Evolutionary conservation across 2,888 invertebrate genomes (phyloP), one percentile per base, ranked within the genome.

Genomic region (Sabellastarte sp.): DNA sequence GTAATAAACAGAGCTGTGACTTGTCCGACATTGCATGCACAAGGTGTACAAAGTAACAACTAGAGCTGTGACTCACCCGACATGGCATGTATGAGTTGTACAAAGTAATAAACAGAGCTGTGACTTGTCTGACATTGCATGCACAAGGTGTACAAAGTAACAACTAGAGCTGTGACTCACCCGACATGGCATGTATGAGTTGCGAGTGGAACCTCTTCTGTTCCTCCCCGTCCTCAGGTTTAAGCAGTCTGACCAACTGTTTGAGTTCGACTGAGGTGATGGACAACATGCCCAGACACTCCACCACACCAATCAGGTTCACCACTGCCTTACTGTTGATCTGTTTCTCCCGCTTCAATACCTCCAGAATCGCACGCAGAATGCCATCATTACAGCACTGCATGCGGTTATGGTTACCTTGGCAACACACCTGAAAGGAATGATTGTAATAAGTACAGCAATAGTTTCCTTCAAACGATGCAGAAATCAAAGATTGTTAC

Each of bases 231-330:
- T 83, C 80, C 63, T 82, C 80, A 32, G 77, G 63, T 66, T 84
- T 77, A 52, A 86, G 75, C 24, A 87, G 76, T 57, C 82, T 78
- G 68, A 88, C 86, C 59, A 88, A 80, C 65, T 86, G 84, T 75
- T 88, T 88, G n/a, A 89, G 81, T 76, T 89, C 88, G 55, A 82
- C 80, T 1, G 88, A 85, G 32, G 85, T 85, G 64, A 89, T 86
- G 63, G 88, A 88, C 65, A 87, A 82, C 63, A 86, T 86, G 20
- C 87, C 87, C 5, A 89, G 80, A 63, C 84, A 84, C 77, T 88
- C 88, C 55, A 88, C 80, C 32, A 88, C 75, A 73, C 85, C 86
- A 50, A 89, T 85, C 57, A 88, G 78, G 74, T 87, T 86, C 66
- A 85, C 74, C 41, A 80, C 74, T 63, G 87, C 86, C 59, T 78